Conservation (phyloP, 1,140 invertebrate genomes). For the Conopomorpha cramerella region DNA sequence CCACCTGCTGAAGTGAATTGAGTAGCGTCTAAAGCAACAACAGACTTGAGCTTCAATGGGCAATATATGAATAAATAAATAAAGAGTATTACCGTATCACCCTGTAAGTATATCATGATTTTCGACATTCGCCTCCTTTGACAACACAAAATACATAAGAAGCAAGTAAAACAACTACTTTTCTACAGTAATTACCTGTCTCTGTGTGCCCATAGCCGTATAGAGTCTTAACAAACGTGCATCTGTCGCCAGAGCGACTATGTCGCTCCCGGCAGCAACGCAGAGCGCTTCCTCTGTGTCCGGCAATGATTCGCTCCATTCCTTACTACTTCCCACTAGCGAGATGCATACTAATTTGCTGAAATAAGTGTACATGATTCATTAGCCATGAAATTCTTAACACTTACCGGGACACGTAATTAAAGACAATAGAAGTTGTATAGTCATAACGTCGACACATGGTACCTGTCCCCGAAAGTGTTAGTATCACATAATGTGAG, state of each 20-base stretch:
- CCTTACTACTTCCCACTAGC: slow-evolving; percentile 81
- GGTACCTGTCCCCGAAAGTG: not conserved
- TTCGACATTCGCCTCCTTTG: too few relatives aligned
- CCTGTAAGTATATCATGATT: not conserved
- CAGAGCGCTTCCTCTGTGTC: slow-evolving; percentile 76
- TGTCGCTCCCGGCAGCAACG: slow-evolving; percentile 72
- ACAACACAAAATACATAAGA: too few relatives aligned
- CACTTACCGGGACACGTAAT: too few relatives aligned
- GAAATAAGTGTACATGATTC: too few relatives aligned
- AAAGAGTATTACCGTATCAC: too few relatives aligned
- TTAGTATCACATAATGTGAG: not conserved
- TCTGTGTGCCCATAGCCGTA: slow-evolving; percentile 83
- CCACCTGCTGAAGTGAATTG: too few relatives aligned
- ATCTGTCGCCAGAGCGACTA: slow-evolving; percentile 80
- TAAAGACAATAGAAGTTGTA: too few relatives aligned
- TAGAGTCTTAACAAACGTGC: slow-evolving; percentile 79
- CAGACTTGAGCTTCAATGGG: too few relatives aligned
- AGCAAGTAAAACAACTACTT: too few relatives aligned
- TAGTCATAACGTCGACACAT: not conserved
- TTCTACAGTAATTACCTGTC: slow-evolving; percentile 62
- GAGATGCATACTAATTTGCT: slow-evolving; percentile 78
- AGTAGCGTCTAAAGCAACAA: too few relatives aligned
- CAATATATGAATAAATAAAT: too few relatives aligned
- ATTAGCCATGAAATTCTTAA: not conserved
- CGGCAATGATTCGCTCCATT: slow-evolving; percentile 82